phyloP scores from a whole-genome alignment of 2,888 invertebrate species.

The Lochmaea crataegi region DNA sequence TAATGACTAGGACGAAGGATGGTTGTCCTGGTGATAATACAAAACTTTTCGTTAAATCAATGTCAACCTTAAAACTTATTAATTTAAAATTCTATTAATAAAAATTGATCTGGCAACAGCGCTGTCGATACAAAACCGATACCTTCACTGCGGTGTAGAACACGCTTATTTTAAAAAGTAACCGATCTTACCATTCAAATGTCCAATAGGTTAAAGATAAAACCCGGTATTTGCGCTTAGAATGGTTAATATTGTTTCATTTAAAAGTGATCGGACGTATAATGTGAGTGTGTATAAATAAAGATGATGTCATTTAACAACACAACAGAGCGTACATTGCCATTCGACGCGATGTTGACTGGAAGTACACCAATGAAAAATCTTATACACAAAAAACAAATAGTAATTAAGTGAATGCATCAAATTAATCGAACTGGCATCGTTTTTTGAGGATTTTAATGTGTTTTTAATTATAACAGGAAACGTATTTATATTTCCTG shows the following conservation, averaged over 20 bases:
- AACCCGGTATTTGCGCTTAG: not conserved
- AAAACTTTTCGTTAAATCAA: too few species aligned
- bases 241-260: not conserved
- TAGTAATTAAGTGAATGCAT: not conserved
- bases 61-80: too few species aligned
- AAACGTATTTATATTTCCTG: too few species aligned
- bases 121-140: constrained; percentile 31
- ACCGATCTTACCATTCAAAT: not conserved
- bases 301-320: constrained; percentile 40
- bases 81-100: not conserved
- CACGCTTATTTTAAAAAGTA: not conserved
- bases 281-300: constrained; percentile 39
- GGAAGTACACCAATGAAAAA: not conserved
- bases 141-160: constrained; percentile 19
- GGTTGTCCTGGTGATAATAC: too few species aligned
- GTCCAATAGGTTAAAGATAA: not conserved
- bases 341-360: constrained; percentile 19
- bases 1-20: not conserved
- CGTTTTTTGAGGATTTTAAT: not conserved
- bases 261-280: not conserved
- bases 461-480: too few species aligned
- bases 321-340: constrained; percentile 34
- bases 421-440: not conserved
- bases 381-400: not conserved
- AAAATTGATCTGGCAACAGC: constrained; percentile 11